Percentiles rank a stretch among this genome's conserved stretches.
Conservation (phyloP, 2,797 vertebrate genomes). For the Brotula barbata region DNA sequence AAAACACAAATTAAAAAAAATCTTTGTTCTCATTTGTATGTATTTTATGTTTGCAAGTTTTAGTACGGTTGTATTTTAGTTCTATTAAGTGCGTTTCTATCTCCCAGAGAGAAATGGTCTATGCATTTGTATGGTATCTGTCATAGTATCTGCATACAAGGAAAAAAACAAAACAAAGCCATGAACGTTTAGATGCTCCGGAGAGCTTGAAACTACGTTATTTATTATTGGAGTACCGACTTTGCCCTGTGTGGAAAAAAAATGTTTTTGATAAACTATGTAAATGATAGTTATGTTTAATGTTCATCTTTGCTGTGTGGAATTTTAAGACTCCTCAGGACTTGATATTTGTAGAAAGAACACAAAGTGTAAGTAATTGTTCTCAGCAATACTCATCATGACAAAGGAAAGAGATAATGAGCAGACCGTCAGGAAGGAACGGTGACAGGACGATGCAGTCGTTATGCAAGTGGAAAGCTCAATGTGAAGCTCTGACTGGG, state of each 20-base stretch:
- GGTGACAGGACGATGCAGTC: conserved; percentile 2
- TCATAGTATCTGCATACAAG: conserved; percentile 10
- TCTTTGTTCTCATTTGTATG: conserved; percentile 38
- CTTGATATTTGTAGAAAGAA: conserved; percentile 65
- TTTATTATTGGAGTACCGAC: conserved; percentile 56
- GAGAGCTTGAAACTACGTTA: conserved; percentile 55
- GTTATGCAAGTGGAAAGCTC: conserved; percentile 41
- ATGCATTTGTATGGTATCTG: conserved; percentile 58
- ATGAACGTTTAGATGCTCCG: conserved; percentile 59
- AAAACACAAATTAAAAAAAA: too few species aligned
- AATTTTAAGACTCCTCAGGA: conserved; percentile 48
- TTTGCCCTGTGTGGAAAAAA: conserved; percentile 40
- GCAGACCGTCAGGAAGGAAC: conserved; percentile 4
- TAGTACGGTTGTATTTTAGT: conserved; percentile 64
- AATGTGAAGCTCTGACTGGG: conserved; percentile 28
- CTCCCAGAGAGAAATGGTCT: conserved; percentile 55
- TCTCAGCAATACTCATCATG: conserved; percentile 8
- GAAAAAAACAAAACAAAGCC: conserved; percentile 66
- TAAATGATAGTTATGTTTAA: conserved; percentile 65
- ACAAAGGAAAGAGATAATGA: conserved; percentile 20
- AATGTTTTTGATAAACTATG: conserved; percentile 52
- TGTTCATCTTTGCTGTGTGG: conserved; percentile 56
- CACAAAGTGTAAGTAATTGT: conserved; percentile 29
- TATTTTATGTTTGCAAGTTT: conserved; percentile 59
- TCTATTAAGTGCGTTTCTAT: conserved; percentile 39